Evolutionary conservation across 2,888 invertebrate genomes (phyloP).

Genomic region (Altica lythri): DNA sequence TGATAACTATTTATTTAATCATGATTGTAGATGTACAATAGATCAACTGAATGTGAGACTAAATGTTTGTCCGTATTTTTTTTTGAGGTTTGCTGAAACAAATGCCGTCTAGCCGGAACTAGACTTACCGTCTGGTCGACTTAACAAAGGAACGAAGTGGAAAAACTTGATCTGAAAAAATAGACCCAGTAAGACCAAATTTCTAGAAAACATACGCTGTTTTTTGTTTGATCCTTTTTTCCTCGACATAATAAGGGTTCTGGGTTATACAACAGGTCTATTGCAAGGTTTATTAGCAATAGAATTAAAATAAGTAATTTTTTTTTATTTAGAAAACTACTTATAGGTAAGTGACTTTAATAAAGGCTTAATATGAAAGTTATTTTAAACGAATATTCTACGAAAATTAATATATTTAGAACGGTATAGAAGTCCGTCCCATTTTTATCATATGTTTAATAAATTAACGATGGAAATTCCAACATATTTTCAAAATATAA

Average conservation of each 20-base stretch:
- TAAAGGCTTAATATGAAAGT: no score
- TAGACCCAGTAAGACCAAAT: slow-evolving; percentile 71
- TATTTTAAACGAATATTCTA: no score
- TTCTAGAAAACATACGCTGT: slow-evolving; percentile 33
- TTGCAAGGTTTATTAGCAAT: slow-evolving; percentile 12
- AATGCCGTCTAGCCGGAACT: slow-evolving; percentile 61
- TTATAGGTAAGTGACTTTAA: no score
- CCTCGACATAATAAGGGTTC: slow-evolving; percentile 13
- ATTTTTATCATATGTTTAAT: no score
- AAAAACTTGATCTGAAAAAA: slow-evolving; percentile 74
- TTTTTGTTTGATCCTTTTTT: slow-evolving; percentile 14
- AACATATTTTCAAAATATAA: no score
- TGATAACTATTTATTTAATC: no score
- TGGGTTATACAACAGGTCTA: slow-evolving; percentile 13
- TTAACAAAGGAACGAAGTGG: slow-evolving; percentile 64
- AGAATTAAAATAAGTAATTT: slow-evolving; percentile 4
- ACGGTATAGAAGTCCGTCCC: no score
- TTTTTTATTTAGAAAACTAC: no score
- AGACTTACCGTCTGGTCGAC: slow-evolving; percentile 71
- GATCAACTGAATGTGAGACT: slow-evolving; percentile 12
- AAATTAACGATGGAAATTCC: no score
- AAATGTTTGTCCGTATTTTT: slow-evolving; percentile 27
- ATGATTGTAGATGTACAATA: slow-evolving; percentile 32
- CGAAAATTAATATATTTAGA: no score
- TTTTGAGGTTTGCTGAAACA: slow-evolving; percentile 46